Evolutionary conservation across 1,140 invertebrate genomes (phyloP), one percentile per base, ranked within the genome.

Genomic region (Drosophila sturtevanti): DNA sequence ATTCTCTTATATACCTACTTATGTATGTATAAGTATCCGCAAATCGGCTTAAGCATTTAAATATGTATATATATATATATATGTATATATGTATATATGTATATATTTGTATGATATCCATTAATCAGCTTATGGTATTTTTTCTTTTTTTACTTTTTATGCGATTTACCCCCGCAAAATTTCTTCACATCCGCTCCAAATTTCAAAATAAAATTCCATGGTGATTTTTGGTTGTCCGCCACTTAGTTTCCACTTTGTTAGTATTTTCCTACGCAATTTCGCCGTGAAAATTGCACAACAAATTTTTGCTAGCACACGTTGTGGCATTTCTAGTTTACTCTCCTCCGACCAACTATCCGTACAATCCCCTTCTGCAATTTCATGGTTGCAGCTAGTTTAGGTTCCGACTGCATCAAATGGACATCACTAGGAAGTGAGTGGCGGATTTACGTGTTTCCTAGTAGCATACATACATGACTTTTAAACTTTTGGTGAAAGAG

Each of bases 401-500:
- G 12, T 34, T 35, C 44, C 21, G 41, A 38, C 54, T 35, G 56
- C 55, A 69, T 35, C 51, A 54, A 62, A 48, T 48, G 41, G 41
- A 48, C 16, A 48, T 48, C 16, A 21, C 7, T 9, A 11, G 16
- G 60, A 69, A 72, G 68, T 69, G n/a, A 48, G 66, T 58, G 38
- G 35, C 34, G 71, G 67, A 68, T 79, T 71, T 82, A 75, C 71
- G 79, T 67, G 72, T 68, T 61, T 38, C 61, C 35, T 65, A 77
- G 69, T 59, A 51, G 54, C 41, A 48, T 60, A 60, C 71, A 79
- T 76, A 79, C 66, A 70, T 75, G 75, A 79, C 75, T 84, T 82
- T 75, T 75, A 68, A 82, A 84, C 76, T 48, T 79, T 81, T 75
- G 14, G 37, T 63, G 70, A 71, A 71, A 44, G 59, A 59, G 52